Evolutionary conservation across 2,113 vertebrate genomes (phyloP).

Genomic region (Barnardius zonarius): DNA sequence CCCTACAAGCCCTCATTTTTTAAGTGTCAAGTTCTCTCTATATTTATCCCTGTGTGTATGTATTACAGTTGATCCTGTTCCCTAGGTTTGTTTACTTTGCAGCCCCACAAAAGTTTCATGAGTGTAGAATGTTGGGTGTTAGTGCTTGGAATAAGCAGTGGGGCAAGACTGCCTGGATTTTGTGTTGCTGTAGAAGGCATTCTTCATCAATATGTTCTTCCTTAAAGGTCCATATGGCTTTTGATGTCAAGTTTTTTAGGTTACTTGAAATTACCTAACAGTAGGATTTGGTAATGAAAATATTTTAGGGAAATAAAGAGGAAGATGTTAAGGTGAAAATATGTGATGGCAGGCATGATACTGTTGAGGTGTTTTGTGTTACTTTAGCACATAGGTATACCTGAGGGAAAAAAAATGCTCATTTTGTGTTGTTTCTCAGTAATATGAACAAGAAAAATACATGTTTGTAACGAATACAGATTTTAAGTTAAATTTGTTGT

Average conservation of each 20-base stretch:
- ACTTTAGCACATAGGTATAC: not conserved
- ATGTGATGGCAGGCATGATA: not conserved
- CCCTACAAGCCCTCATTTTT: fast-evolving
- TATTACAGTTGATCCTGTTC: not conserved
- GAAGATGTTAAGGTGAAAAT: not conserved
- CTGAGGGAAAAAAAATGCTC: not conserved
- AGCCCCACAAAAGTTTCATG: not conserved
- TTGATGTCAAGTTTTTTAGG: not conserved
- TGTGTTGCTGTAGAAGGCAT: not conserved
- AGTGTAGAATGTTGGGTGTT: not conserved
- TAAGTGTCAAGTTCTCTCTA: not conserved
- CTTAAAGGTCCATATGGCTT: not conserved
- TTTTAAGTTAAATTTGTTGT: not conserved
- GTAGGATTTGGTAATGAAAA: not conserved
- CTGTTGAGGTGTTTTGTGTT: not conserved
- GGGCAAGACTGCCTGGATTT: not conserved
- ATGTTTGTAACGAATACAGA: not conserved
- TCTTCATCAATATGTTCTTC: not conserved
- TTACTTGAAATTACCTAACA: not conserved
- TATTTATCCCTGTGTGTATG: not conserved
- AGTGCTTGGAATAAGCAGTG: not conserved
- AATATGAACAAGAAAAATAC: not conserved
- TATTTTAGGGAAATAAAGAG: not conserved
- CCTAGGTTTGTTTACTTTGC: not conserved
- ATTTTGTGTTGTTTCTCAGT: not conserved